A percentile compares a stretch with the other conserved stretches of the same genome.
Conservation (phyloP, 2,113 vertebrate species). For the Picathartes gymnocephalus region DNA sequence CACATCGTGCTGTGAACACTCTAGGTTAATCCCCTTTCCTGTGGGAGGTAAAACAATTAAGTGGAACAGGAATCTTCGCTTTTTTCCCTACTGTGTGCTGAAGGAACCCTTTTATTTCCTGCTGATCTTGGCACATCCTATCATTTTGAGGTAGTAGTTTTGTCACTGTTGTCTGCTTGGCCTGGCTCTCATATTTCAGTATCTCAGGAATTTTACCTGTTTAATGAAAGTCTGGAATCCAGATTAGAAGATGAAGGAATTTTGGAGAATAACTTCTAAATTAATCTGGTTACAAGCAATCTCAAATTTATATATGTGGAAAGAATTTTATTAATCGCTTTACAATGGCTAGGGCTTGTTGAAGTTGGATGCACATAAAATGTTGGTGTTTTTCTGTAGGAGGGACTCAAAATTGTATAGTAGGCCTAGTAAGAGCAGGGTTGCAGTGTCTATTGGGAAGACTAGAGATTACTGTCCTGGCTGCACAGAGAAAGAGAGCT, state of each 20-base stretch:
- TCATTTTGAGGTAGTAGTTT: not conserved
- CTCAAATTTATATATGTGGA: fast-evolving
- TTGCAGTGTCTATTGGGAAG: not conserved
- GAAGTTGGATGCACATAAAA: not conserved
- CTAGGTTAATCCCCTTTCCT: constrained; percentile 13
- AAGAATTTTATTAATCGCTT: not conserved
- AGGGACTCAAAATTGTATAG: not conserved
- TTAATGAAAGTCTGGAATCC: not conserved
- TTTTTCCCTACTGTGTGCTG: not conserved
- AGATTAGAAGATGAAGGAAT: not conserved
- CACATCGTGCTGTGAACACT: not conserved
- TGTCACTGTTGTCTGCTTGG: not conserved
- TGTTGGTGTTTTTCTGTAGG: not conserved
- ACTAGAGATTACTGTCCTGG: not conserved
- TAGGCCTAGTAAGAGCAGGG: not conserved
- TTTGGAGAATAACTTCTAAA: not conserved
- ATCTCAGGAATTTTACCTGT: not conserved
- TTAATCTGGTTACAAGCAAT: not conserved
- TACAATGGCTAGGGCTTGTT: not conserved
- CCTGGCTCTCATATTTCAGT: not conserved
- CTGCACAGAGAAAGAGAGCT: not conserved
- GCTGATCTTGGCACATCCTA: not conserved
- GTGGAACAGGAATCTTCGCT: not conserved
- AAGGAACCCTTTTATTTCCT: not conserved
- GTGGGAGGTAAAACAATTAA: constrained; percentile 27